These are phyloP conservation scores for Drosophila suzukii DNA, from an alignment of 1,140 invertebrate species.

Conservation along the genomic window DNA sequence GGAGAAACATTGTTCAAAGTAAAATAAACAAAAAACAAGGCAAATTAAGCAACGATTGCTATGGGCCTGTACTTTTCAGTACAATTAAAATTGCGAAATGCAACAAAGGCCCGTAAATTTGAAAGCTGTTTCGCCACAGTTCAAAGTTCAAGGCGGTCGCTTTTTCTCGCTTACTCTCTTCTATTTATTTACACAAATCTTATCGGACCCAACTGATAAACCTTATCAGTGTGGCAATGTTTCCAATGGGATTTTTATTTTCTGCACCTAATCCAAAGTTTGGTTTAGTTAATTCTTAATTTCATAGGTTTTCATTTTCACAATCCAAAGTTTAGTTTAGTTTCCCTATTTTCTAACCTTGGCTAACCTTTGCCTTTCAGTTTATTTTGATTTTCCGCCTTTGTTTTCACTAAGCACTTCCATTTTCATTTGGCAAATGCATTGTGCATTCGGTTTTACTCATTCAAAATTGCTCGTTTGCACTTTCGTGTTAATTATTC, in stretches of 20 bases:
- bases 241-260: slow-evolving; percentile 16
- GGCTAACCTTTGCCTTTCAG: slow-evolving; percentile 17
- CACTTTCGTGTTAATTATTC: slow-evolving; percentile 40
- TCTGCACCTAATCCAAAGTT: slow-evolving; percentile 4
- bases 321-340: slow-evolving; percentile 24
- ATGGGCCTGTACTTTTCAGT: slow-evolving; percentile 28
- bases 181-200: slow-evolving; percentile 24
- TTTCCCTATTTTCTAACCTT: slow-evolving; percentile 7
- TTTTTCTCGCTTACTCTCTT: neutral
- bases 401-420: slow-evolving; percentile 3
- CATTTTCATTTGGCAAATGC: slow-evolving; percentile 20
- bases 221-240: slow-evolving; percentile 20
- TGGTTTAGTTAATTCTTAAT: neutral
- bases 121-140: slow-evolving; percentile 16
- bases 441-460: slow-evolving; percentile 2
- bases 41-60: slow-evolving; percentile 18
- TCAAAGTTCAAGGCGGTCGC: slow-evolving; percentile 37
- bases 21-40: slow-evolving; percentile 39
- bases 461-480: slow-evolving; percentile 22
- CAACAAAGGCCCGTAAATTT: slow-evolving; percentile 3
- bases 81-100: slow-evolving; percentile 11
- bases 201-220: slow-evolving; percentile 27
- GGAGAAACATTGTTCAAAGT: slow-evolving; percentile 19
- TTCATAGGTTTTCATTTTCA: too few species aligned
- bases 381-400: slow-evolving; percentile 2